Evolutionary conservation across 1,140 invertebrate species (phyloP).

Genomic region (Polypedilum pembai): DNA sequence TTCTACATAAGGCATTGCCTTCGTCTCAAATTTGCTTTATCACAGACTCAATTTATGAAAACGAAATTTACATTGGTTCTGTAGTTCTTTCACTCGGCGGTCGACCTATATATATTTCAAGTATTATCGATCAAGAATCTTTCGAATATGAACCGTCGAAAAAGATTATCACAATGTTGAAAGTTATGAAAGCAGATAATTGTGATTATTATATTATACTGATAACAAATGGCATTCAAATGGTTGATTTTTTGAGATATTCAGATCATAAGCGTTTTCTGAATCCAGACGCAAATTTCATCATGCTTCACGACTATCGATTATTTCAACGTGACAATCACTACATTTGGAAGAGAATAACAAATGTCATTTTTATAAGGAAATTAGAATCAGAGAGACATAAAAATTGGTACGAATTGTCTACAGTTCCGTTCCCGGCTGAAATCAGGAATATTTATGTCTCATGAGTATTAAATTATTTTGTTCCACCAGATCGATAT

Average conservation of each 20-base stretch:
- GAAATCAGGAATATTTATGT: constrained; percentile 46
- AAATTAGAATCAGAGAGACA: constrained; percentile 45
- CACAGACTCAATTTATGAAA: not conserved
- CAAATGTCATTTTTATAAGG: constrained; percentile 64
- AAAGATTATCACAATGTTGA: constrained; percentile 48
- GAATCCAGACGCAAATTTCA: constrained; percentile 58
- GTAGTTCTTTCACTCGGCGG: not conserved
- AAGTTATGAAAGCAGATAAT: constrained; percentile 51
- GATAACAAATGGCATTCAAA: constrained; percentile 61
- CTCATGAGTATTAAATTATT: constrained; percentile 54
- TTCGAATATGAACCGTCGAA: constrained; percentile 44
- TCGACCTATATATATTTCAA: not conserved
- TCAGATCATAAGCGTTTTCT: constrained; percentile 62
- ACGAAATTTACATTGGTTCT: not conserved
- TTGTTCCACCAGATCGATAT: constrained; percentile 49
- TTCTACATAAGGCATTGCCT: not conserved
- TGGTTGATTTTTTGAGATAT: constrained; percentile 56
- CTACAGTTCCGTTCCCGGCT: constrained; percentile 62
- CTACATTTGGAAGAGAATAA: constrained; percentile 68
- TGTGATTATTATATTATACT: constrained; percentile 66
- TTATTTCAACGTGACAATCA: constrained; percentile 56
- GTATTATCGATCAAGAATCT: not conserved
- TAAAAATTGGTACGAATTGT: constrained; percentile 56
- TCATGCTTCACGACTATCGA: constrained; percentile 59
- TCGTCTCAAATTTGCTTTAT: not conserved